phyloP scores from a whole-genome alignment of 2,888 invertebrate genomes.

The Zootermopsis nevadensis region DNA sequence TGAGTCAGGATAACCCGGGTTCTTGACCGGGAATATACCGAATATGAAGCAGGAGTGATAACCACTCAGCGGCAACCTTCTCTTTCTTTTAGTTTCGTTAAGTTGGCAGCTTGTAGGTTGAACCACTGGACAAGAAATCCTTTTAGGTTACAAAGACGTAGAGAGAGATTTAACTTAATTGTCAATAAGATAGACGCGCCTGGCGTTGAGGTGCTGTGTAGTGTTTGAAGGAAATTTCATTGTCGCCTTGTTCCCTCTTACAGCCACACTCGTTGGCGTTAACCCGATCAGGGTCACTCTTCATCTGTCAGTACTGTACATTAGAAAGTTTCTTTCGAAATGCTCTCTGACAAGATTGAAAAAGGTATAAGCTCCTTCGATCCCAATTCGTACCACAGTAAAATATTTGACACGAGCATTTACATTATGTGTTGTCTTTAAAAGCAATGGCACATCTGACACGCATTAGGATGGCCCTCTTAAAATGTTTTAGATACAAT shows the following conservation, averaged over 20 bases:
- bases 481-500: too few relatives aligned
- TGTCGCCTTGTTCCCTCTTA: background rate
- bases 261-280: background rate
- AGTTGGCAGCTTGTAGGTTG: too few relatives aligned
- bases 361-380: background rate
- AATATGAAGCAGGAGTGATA: too few relatives aligned
- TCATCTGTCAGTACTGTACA: background rate
- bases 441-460: too few relatives aligned
- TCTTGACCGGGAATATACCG: too few relatives aligned
- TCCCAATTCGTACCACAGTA: background rate
- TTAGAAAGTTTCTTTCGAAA: background rate
- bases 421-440: too few relatives aligned
- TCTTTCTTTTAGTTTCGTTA: too few relatives aligned
- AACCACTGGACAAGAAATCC: background rate
- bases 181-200: background rate
- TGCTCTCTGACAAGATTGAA: background rate
- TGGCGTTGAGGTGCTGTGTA: background rate
- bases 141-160: background rate
- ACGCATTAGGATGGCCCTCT: too few relatives aligned
- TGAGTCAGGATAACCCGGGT: too few relatives aligned
- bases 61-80: too few relatives aligned
- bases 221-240: conserved; percentile 1
- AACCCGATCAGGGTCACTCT: conserved; percentile 3
- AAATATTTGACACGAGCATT: background rate
- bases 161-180: background rate